Evolutionary conservation across 2,888 invertebrate genomes (phyloP), one percentile per base, ranked within the genome.

Genomic region (Idaea dimidiata): DNA sequence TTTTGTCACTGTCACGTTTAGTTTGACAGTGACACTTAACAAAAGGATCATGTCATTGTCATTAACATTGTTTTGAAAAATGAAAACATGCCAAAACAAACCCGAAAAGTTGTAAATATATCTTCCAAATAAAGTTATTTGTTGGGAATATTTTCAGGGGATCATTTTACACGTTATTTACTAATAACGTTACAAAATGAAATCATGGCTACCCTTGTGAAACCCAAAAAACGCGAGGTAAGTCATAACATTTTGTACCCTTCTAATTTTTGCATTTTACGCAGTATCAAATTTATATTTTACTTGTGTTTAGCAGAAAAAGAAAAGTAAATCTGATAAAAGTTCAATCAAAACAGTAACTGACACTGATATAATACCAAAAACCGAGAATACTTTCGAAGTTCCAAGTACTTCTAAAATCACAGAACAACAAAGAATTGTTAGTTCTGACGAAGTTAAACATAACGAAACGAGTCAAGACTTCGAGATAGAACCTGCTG

Each of bases 151-250:
- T 43, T 8, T 43, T 0, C 3, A 43, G 10, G 43, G 14, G 43
- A 14, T 43, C 3, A 43, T 8, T n/a, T 43, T 14, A 43, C 14
- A 43, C 43, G 3, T 7, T 43, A 2, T 8, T 43, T 14, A 10
- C 43, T 2, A 43, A 7, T 14, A 7, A 43, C 0, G 14, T 54
- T n/a, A n/a, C 16, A 58, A n/a, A 16, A 32, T 16, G 18, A 56
- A 57, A 63, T 60, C 61, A 91, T 91, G 91, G 90, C 91, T 67
- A 87, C 90, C 58, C 83, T 91, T 84, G 72, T 88, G 14, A 91
- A 89, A 73, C 89, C 89, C 68, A 89, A 89, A 79, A 81, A 81
- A 24, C 81, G 76, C 67, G 84, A 86, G 74, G 91, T 91, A 82
- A 65, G 79, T 75, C 55, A 60, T 53, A 54, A 64, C 62, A 65